These are phyloP conservation scores for Leptinotarsa tumamoca DNA, from an alignment of 2,888 invertebrate species.

Conservation along the genomic window DNA sequence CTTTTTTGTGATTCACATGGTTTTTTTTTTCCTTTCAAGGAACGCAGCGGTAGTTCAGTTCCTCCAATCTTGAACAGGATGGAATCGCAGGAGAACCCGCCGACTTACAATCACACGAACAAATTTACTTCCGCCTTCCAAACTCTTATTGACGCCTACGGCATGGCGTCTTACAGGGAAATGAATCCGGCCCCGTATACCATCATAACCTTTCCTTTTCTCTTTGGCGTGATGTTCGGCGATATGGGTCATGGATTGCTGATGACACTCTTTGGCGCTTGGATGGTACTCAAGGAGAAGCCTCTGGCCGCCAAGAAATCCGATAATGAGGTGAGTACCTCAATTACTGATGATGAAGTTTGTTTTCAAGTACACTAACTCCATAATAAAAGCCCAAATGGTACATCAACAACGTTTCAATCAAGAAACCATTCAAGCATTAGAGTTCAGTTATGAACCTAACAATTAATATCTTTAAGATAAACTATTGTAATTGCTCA, in stretches of 20 bases:
- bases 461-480: too few species aligned
- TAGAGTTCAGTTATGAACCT: too few species aligned
- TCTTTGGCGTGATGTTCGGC: constrained; percentile 99
- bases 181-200: constrained; percentile 98
- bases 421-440: too few species aligned
- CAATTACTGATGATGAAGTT: neutral
- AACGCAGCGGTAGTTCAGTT: constrained; percentile 92
- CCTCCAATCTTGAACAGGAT: constrained; percentile 96
- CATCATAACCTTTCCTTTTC: constrained; percentile 96
- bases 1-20: constrained; percentile 22
- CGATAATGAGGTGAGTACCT: constrained; percentile 80
- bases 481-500: too few species aligned
- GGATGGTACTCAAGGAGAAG: constrained; percentile 96
- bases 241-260: constrained; percentile 93
- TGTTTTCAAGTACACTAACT: neutral
- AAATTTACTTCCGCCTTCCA: constrained; percentile 97
- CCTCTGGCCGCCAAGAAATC: constrained; percentile 88
- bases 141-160: constrained; percentile 94
- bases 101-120: constrained; percentile 96
- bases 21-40: constrained; percentile 68
- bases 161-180: constrained; percentile 94
- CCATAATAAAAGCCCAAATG: too few species aligned
- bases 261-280: constrained; percentile 91
- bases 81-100: constrained; percentile 89
- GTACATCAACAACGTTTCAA: too few species aligned